Evolutionary conservation across 2,888 invertebrate genomes (phyloP).

Genomic region (Neocrepidodera transversa): DNA sequence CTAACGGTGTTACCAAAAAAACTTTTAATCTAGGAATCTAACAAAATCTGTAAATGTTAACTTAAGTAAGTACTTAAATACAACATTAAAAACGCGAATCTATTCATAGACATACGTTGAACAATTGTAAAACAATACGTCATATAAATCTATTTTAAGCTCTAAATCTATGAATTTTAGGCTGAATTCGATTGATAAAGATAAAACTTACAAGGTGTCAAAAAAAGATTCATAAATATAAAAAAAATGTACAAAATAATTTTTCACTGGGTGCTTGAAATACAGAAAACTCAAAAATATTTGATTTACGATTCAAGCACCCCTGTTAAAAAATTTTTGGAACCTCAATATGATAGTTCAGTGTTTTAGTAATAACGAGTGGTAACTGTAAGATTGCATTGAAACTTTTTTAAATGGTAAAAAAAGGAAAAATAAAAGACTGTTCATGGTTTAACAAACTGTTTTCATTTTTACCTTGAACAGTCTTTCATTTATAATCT

Average conservation of each 20-base stretch:
- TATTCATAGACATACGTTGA: neutral
- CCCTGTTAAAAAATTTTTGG: no score
- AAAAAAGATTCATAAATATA: no score
- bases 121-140: neutral
- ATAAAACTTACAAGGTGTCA: neutral
- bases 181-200: neutral
- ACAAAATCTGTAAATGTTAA: neutral
- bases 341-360: no score
- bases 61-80: constrained; percentile 20
- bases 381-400: constrained; percentile 15
- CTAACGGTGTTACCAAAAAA: no score
- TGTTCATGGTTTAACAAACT: no score
- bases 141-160: neutral
- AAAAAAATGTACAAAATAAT: no score
- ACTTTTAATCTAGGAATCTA: no score
- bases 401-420: neutral
- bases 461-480: no score
- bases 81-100: constrained; percentile 4
- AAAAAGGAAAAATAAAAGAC: constrained; percentile 6
- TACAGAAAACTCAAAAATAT: no score
- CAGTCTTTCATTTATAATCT: no score
- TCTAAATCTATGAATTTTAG: neutral
- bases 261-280: no score
- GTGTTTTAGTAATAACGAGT: constrained; percentile 25
- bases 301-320: no score